Conservation (phyloP, 2,888 invertebrate species). For the Microctonus brassicae region DNA sequence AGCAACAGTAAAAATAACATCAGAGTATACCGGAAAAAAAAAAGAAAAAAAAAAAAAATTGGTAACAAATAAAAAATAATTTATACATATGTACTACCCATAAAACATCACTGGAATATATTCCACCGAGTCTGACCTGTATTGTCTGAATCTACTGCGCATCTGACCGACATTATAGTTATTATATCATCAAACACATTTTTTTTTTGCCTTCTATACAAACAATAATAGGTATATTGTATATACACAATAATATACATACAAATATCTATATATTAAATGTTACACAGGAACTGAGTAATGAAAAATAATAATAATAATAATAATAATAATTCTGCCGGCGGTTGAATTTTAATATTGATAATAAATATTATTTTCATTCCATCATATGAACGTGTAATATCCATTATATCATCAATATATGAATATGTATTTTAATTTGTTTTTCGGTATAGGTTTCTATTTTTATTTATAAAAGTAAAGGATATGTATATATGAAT, state of each 20-base stretch:
- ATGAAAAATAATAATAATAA: not conserved
- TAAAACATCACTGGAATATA: not conserved
- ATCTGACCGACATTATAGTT: not conserved
- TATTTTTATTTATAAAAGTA: too few relatives aligned
- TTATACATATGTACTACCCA: not conserved
- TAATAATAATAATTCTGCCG: not conserved
- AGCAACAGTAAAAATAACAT: not conserved
- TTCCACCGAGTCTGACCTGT: not conserved
- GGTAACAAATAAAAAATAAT: not conserved
- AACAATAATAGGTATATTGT: too few relatives aligned
- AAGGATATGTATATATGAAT: constrained; percentile 38
- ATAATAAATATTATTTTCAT: constrained; percentile 5
- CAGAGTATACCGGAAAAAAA: not conserved
- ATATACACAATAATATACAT: too few relatives aligned
- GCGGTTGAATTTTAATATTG: constrained; percentile 1
- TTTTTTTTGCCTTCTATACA: not conserved
- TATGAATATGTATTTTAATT: too few relatives aligned
- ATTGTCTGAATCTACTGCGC: not conserved
- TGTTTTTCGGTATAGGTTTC: too few relatives aligned
- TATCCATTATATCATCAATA: too few relatives aligned
- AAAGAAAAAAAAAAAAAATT: too few relatives aligned
- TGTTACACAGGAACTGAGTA: not conserved
- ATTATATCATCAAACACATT: not conserved
- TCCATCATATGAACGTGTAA: constrained; percentile 4
- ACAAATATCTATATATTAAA: too few relatives aligned